Conservation (phyloP, 2,888 invertebrate genomes). For the Gisinianus flammeolus region DNA sequence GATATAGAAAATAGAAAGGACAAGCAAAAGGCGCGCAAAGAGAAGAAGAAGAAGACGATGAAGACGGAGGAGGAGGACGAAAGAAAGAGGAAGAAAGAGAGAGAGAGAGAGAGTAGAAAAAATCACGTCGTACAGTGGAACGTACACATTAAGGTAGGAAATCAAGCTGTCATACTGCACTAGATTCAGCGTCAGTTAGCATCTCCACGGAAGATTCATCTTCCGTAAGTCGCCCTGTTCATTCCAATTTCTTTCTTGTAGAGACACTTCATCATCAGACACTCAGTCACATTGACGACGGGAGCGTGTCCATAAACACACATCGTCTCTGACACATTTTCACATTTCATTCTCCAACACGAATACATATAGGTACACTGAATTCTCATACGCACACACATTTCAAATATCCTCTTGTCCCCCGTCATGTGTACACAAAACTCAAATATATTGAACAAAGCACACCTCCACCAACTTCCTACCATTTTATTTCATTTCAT, state of each 20-base stretch:
- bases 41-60: constrained; percentile 14
- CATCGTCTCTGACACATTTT: constrained; percentile 21
- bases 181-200: constrained; percentile 52
- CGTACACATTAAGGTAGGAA: constrained; percentile 48
- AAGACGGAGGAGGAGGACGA: neutral
- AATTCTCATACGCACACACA: neutral
- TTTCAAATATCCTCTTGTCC: neutral
- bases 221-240: constrained; percentile 37
- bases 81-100: neutral
- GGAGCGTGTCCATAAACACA: neutral
- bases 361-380: neutral
- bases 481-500: too few species aligned
- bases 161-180: constrained; percentile 54
- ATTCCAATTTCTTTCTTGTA: constrained; percentile 31
- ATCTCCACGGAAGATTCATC: constrained; percentile 51
- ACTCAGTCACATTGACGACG: constrained; percentile 29
- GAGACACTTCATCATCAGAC: constrained; percentile 36
- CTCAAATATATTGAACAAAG: too few species aligned
- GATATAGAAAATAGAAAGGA: neutral
- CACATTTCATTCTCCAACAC: constrained; percentile 20
- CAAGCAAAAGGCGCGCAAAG: neutral
- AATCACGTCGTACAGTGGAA: constrained; percentile 23
- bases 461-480: too few species aligned
- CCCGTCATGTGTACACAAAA: too few species aligned
- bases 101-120: constrained; percentile 34